phyloP scores from a whole-genome alignment of 2,113 vertebrate species.

The Paralichthys olivaceus region DNA sequence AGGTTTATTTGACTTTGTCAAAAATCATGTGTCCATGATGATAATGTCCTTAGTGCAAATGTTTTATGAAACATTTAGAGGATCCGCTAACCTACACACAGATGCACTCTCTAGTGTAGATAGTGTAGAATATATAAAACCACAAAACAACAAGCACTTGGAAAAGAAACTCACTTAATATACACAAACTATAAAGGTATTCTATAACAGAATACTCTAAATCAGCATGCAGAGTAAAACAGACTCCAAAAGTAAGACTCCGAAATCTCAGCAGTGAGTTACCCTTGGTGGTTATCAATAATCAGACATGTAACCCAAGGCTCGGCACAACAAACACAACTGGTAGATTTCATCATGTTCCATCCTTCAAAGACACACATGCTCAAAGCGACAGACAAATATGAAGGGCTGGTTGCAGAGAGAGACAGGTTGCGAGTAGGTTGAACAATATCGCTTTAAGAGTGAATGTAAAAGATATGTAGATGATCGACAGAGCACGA shows the following conservation, averaged over 20 bases:
- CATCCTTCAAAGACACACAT: constrained; percentile 7
- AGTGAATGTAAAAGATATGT: not conserved
- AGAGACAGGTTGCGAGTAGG: not conserved
- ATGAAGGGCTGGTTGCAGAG: not conserved
- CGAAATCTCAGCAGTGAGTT: constrained; percentile 1
- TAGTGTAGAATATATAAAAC: not conserved
- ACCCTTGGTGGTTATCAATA: constrained; percentile 27
- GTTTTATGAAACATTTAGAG: not conserved
- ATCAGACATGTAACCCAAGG: constrained; percentile 34
- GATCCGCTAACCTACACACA: not conserved
- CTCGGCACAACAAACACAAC: constrained; percentile 4
- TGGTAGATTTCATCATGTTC: constrained; percentile 18
- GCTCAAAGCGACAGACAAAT: constrained; percentile 3
- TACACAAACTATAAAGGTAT: constrained; percentile 2
- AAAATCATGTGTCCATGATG: not conserved
- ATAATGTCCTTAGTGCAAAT: too few relatives aligned
- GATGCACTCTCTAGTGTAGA: too few relatives aligned
- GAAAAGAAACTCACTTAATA: not conserved
- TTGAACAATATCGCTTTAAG: too few relatives aligned
- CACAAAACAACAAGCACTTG: not conserved
- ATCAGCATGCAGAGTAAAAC: constrained; percentile 3
- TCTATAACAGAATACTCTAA: not conserved
- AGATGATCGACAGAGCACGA: not conserved
- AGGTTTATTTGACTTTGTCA: not conserved
- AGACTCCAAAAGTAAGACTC: not conserved